A percentile compares a stretch with the other conserved stretches of the same genome.
These are phyloP conservation scores for Prorops nasuta DNA, from an alignment of 1,140 invertebrate species.

Conservation along the genomic window DNA sequence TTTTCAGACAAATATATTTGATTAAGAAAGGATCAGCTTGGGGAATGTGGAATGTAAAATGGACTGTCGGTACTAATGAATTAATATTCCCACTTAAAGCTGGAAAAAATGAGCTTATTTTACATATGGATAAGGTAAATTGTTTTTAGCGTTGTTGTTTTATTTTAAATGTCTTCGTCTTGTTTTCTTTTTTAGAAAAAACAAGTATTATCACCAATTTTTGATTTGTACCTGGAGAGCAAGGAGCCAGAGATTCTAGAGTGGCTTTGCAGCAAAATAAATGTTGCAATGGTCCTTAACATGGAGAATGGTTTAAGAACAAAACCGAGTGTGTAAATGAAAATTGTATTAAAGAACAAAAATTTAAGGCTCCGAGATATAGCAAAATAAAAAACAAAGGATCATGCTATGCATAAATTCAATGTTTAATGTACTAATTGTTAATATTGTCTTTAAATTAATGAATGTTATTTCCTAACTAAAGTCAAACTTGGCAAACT, in stretches of 20 bases:
- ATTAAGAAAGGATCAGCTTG: constrained; percentile 70
- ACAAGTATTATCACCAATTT: constrained; percentile 56
- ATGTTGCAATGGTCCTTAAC: constrained; percentile 70
- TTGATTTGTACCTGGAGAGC: constrained; percentile 68
- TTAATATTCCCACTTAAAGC: constrained; percentile 70
- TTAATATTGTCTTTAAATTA: too few species aligned
- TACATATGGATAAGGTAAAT: constrained; percentile 72
- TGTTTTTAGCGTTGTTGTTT: background rate
- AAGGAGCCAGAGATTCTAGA: constrained; percentile 62
- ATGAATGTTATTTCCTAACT: too few species aligned
- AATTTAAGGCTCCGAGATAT: too few species aligned
- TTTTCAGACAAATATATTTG: constrained; percentile 70
- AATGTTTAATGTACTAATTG: too few species aligned
- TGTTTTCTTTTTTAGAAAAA: constrained; percentile 56
- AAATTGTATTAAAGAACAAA: constrained; percentile 21
- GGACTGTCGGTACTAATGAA: constrained; percentile 72
- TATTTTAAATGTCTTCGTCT: background rate
- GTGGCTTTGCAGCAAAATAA: constrained; percentile 72
- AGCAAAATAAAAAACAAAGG: too few species aligned
- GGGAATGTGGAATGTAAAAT: constrained; percentile 75
- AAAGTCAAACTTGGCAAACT: too few species aligned
- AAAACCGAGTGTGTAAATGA: constrained; percentile 27
- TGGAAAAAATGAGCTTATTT: constrained; percentile 64
- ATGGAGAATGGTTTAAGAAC: constrained; percentile 61
- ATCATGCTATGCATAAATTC: too few species aligned